Base-by-base conservation (phyloP, 2,797 vertebrate genomes). In the Garrulus glandarius region DNA sequence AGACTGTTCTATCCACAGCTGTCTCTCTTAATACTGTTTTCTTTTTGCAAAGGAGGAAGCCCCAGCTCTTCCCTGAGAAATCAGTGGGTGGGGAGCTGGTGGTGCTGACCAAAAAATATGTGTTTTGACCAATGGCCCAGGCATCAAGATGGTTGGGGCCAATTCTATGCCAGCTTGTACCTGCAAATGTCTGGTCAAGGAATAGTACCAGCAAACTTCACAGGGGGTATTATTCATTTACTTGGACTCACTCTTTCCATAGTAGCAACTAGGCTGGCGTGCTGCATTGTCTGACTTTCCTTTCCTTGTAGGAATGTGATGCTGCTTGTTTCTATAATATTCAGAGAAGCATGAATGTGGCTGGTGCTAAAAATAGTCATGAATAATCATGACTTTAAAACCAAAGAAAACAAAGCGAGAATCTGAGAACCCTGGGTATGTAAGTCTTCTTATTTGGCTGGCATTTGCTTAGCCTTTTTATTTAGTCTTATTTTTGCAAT, bases 301-400 rank as follows among this genome's bases (percentile, higher is more conserved):
- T 79, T 86, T 87, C 43, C 4, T 65, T 75, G 44, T 7, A 88
- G 70, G 87, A 95, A 89, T 79, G 68, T 1, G 2, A 81, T 91
- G 68, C 56, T 83, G 34, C 84, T 81, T 59, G 52, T 93, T 96
- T 70, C 15, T 59, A 89, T 96, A 65, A 41, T 55, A 60, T 44
- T 63, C 41, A 65, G 39, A 86, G 76, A 80, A 94, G 22, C 34
- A 18, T 39, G 39, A 39, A 39, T 3, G 9, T 55, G 64, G 36
- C 23, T 68, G n/a, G 15, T 84, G 55, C 80, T 96, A 96, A 95
- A 96, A 89, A 70, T 86, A 95, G 80, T 37, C 74, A 89, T 3
- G 26, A 93, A 92, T 75, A 87, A 74, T 86, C 55, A 60, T 12
- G 39, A 43, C 44, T 92, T 72, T 32, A 67, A 72, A 81, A 47